Base-by-base conservation (phyloP, 2,888 invertebrate genomes). In the Torymus auratus region DNA sequence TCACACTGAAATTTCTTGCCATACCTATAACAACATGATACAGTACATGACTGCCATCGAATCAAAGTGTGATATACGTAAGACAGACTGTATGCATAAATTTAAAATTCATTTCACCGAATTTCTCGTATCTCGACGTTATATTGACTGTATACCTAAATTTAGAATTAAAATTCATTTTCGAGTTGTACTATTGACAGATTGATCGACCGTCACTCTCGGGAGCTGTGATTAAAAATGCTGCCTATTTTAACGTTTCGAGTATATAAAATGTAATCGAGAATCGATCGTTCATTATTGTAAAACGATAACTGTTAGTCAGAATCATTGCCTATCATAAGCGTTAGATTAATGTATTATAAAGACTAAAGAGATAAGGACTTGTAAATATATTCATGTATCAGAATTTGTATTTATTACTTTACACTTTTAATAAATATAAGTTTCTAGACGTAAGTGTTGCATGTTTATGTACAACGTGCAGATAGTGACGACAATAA, bases 361-460 rank as follows among this genome's bases (percentile, higher is more conserved):
- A 72, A 77, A 76, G 72, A 76, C 52, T 81, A 77, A 65, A 69
- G 52, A 72, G 52, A 58, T 81, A 81, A 15, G 68, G 15, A 76
- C n/a, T 77, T 81, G 80, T 81, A 81, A 72, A 77, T 81, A 77
- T 77, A 70, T 52, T 41, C 41, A 56, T 53, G 17, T 72, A 76
- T 67, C 15, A 13, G 58, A 5, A 71, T 10, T 72, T 72, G 20
- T 81, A 81, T 81, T 81, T 81, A 81, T 81, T 77, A 81, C 50
- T 81, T 76, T 73, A 17, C 56, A 77, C 14, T 64, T 65, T 68
- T 68, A 77, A 17, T 64, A 53, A 70, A 76, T 67, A 68, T 12
- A 17, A 20, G 58, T 64, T 72, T 15, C 17, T 68, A 80, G n/a
- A 7, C 62, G 15, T 69, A 77, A 58, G 28, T 17, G 23, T 69